Conservation (phyloP, 2,113 vertebrate species). For the Manacus vitellinus region DNA sequence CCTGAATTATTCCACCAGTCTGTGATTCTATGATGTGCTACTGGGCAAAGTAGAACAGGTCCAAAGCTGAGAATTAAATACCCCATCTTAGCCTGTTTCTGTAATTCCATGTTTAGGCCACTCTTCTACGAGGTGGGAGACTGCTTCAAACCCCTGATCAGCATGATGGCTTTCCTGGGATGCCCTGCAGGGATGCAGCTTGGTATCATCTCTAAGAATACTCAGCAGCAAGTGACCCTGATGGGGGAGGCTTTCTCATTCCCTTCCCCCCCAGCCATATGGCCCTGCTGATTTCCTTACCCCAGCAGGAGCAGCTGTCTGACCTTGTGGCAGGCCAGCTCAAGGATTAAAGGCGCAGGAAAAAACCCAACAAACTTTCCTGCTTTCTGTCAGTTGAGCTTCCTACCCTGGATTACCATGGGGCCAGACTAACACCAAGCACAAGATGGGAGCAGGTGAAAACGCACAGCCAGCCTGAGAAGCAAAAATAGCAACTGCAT, state of each 20-base stretch:
- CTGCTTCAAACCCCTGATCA: background rate
- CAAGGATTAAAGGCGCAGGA: background rate
- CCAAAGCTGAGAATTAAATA: background rate
- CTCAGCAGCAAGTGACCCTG: background rate
- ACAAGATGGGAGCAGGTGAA: background rate
- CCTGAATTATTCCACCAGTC: background rate
- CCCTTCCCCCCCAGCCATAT: conserved; percentile 42
- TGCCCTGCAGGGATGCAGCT: background rate
- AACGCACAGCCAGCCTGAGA: background rate
- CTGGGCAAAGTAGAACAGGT: background rate
- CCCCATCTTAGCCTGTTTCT: background rate
- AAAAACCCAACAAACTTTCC: background rate
- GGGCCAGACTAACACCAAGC: background rate
- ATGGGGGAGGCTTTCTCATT: background rate
- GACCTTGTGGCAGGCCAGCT: background rate
- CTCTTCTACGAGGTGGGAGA: background rate
- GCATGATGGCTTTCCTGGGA: background rate
- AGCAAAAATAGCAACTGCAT: background rate
- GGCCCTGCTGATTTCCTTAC: background rate
- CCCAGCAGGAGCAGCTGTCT: background rate
- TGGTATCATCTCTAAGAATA: background rate
- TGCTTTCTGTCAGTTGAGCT: background rate
- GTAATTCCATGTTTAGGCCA: background rate
- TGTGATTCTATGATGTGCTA: background rate
- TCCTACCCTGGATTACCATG: background rate